phyloP scores from a whole-genome alignment of 1,140 invertebrate species.

The Bathynomus jamesi region DNA sequence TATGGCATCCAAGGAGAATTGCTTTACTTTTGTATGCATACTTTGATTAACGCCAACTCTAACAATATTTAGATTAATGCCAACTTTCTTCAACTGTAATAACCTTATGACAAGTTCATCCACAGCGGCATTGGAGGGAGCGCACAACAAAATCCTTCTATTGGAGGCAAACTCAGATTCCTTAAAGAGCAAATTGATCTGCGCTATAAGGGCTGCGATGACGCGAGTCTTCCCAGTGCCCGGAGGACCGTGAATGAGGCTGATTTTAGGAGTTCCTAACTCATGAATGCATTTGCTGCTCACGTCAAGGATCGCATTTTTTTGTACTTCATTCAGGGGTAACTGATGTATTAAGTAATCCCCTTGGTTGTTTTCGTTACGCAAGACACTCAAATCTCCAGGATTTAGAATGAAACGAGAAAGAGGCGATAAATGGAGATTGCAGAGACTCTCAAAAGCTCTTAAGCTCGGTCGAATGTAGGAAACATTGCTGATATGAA shows the following conservation, averaged over 20 bases:
- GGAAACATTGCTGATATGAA: slow-evolving; percentile 16
- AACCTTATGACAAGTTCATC: slow-evolving; percentile 61
- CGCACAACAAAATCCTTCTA: slow-evolving; percentile 60
- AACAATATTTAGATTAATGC: slow-evolving; percentile 24
- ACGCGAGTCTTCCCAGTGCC: slow-evolving; percentile 66
- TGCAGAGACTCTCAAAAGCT: slow-evolving; percentile 19
- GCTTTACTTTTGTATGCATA: slow-evolving; percentile 12
- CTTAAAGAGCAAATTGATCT: slow-evolving; percentile 46
- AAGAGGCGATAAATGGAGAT: slow-evolving; percentile 15
- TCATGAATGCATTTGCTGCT: slow-evolving; percentile 21
- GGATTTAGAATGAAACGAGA: slow-evolving; percentile 16
- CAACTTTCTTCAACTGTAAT: slow-evolving; percentile 39
- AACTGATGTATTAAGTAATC: slow-evolving; percentile 39
- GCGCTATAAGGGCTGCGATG: slow-evolving; percentile 55
- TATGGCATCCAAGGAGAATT: slow-evolving; percentile 19
- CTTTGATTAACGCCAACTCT: slow-evolving; percentile 19
- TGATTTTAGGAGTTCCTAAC: slow-evolving; percentile 50
- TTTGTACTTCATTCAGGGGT: slow-evolving; percentile 48
- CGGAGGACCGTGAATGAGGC: slow-evolving; percentile 62
- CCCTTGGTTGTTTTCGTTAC: neutral
- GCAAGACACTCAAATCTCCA: slow-evolving; percentile 3
- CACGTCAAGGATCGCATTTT: slow-evolving; percentile 44
- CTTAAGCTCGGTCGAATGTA: slow-evolving; percentile 16
- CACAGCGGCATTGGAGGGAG: slow-evolving; percentile 73
- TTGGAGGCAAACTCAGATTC: slow-evolving; percentile 41